Conservation (phyloP, 2,113 vertebrate species). For the Aegotheles bennettii region DNA sequence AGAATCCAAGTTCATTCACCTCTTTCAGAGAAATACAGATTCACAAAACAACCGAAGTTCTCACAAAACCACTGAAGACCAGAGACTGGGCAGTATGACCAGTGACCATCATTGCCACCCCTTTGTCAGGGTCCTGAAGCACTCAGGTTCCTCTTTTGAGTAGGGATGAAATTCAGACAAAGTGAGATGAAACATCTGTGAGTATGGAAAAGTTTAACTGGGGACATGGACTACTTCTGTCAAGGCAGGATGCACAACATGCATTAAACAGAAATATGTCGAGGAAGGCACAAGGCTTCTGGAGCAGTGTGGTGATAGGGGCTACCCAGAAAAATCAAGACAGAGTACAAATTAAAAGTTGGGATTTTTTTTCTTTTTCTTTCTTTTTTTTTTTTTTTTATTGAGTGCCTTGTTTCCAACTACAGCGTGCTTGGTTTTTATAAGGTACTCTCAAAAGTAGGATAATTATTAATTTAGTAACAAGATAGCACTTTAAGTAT, state of each 20-base stretch:
- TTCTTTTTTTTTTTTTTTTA: not conserved
- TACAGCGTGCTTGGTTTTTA: not conserved
- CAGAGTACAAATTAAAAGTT: not conserved
- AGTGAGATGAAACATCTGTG: not conserved
- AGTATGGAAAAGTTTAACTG: not conserved
- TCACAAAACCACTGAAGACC: not conserved
- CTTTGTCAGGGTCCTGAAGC: not conserved
- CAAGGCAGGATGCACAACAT: not conserved
- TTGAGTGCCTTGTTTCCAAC: not conserved
- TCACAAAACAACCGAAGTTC: not conserved
- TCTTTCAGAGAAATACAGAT: not conserved
- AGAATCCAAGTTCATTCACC: not conserved
- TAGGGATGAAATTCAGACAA: not conserved
- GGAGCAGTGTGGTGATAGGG: not conserved
- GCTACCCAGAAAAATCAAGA: not conserved
- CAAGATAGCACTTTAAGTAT: conserved; percentile 13
- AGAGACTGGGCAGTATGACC: not conserved
- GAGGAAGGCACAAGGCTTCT: not conserved
- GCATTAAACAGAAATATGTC: accelerated
- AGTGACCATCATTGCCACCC: accelerated
- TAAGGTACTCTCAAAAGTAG: not conserved
- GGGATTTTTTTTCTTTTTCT: accelerated
- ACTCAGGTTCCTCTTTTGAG: not conserved
- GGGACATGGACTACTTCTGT: not conserved
- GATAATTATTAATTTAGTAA: conserved; percentile 31